Conservation (phyloP, 2,113 vertebrate species). For the Embiotoca jacksoni region DNA sequence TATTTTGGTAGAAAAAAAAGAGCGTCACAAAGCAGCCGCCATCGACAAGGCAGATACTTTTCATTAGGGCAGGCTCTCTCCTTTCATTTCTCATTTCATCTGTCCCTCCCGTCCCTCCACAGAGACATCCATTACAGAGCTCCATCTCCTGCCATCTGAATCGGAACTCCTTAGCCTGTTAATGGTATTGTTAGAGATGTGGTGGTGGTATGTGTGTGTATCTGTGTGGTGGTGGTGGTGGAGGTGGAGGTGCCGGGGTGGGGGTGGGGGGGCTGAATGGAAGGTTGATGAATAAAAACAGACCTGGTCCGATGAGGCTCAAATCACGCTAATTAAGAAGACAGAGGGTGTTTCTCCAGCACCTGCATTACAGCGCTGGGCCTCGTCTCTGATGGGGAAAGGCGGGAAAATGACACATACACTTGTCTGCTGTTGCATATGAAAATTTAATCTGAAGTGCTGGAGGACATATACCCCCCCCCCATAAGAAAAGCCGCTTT, state of each 20-base stretch:
- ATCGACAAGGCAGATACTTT: constrained; percentile 52
- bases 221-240: too few species aligned
- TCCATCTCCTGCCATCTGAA: constrained; percentile 63
- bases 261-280: constrained; percentile 45
- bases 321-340: constrained; percentile 63
- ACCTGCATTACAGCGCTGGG: constrained; percentile 49
- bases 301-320: constrained; percentile 50
- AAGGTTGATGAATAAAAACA: constrained; percentile 67
- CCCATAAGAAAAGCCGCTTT: constrained; percentile 42
- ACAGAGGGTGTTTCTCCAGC: constrained; percentile 20
- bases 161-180: constrained; percentile 60
- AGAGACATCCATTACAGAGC: constrained; percentile 68
- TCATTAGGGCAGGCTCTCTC: constrained; percentile 58
- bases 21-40: constrained; percentile 14
- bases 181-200: constrained; percentile 66
- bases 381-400: constrained; percentile 7
- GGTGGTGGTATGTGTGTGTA: neutral
- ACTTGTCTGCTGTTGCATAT: constrained; percentile 42
- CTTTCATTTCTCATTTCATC: constrained; percentile 69
- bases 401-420: constrained; percentile 41
- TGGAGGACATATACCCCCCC: constrained; percentile 53
- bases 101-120: constrained; percentile 24
- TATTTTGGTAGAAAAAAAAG: constrained; percentile 34
- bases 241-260: too few species aligned
- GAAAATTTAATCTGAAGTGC: constrained; percentile 65